Evolutionary conservation across 2,113 vertebrate genomes (phyloP).

Genomic region (Carassius gibelio): DNA sequence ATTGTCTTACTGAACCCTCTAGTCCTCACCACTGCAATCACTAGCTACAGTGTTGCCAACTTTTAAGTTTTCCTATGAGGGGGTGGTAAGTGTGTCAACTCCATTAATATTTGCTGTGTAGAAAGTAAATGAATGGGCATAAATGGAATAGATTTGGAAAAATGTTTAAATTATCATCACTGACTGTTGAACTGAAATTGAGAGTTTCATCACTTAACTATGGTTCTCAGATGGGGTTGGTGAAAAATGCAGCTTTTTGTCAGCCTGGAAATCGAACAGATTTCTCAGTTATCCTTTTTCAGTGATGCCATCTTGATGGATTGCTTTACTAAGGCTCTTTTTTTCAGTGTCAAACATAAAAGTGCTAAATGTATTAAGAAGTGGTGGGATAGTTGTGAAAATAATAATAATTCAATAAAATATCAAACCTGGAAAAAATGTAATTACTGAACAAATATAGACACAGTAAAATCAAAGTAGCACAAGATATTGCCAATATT

Average conservation of each 20-base stretch:
- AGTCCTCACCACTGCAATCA: background rate
- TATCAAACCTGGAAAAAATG: background rate
- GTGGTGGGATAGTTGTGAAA: background rate
- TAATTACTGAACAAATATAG: background rate
- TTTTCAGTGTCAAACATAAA: background rate
- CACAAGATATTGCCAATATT: too few relatives aligned
- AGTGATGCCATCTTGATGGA: background rate
- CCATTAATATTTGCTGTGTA: background rate
- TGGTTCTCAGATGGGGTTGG: conserved; percentile 1
- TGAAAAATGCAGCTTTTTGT: conserved; percentile 18
- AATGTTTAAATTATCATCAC: background rate
- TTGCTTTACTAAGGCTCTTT: background rate
- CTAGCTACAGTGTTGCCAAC: background rate
- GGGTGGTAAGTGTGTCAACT: conserved; percentile 31
- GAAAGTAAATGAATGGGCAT: too few relatives aligned
- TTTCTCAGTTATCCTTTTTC: background rate
- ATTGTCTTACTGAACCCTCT: background rate
- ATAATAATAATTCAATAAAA: background rate
- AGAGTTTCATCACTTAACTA: conserved; percentile 7
- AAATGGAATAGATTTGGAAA: background rate
- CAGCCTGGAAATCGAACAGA: background rate
- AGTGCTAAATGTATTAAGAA: background rate
- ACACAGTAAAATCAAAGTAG: background rate
- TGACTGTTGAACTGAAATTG: conserved; percentile 1
- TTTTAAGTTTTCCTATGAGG: conserved; percentile 18